A percentile compares a stretch with the other conserved stretches of the same genome.
Conservation (phyloP, 2,113 vertebrate species). For the Saimiri boliviensis region DNA sequence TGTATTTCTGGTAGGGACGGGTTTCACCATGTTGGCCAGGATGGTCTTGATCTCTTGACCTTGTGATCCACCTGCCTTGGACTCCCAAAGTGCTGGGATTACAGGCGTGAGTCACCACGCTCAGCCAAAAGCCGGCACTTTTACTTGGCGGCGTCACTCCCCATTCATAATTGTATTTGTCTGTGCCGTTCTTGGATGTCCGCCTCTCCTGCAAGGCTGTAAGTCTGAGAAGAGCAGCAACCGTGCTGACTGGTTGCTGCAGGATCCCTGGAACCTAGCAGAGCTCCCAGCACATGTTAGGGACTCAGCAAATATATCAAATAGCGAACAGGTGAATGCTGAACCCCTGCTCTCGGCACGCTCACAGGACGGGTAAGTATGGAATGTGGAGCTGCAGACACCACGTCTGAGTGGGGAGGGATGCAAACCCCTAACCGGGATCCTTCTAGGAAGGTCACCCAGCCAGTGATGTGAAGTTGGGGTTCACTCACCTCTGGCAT, state of each 20-base stretch:
- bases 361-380: fast-evolving
- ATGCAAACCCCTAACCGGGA: background rate
- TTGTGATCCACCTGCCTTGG: too few species aligned
- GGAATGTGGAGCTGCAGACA: background rate
- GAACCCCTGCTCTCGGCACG: background rate
- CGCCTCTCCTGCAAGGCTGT: background rate
- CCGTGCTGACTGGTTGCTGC: fast-evolving
- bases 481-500: constrained; percentile 93
- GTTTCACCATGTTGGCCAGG: too few species aligned
- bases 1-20: too few species aligned
- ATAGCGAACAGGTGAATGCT: background rate
- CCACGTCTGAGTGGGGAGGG: background rate
- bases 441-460: background rate
- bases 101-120: too few species aligned
- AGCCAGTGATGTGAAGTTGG: background rate
- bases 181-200: background rate
- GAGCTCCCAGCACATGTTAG: background rate
- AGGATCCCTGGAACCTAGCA: fast-evolving
- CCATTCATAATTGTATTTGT: background rate
- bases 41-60: too few species aligned
- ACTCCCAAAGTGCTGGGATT: too few species aligned
- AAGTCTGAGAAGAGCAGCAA: background rate
- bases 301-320: background rate
- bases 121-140: background rate
- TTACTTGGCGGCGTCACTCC: background rate